Evolutionary conservation across 2,888 invertebrate species (phyloP).

Genomic region (Reticulitermes lucifugus): DNA sequence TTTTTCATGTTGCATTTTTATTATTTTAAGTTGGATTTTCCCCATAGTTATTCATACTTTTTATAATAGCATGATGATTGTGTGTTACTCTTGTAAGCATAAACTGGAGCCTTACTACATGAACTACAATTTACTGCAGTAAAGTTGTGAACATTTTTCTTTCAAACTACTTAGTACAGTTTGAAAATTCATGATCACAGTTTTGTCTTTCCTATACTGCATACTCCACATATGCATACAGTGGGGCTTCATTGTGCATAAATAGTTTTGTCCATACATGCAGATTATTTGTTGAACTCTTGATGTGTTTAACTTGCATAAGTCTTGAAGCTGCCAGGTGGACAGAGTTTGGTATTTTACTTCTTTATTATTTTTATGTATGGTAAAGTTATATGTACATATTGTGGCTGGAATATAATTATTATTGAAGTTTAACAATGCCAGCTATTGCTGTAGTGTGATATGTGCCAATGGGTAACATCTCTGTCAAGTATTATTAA

Average conservation of each 20-base stretch:
- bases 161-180: too few species aligned
- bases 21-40: slow-evolving; percentile 44
- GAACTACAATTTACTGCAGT: too few species aligned
- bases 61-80: slow-evolving; percentile 30
- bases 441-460: slow-evolving; percentile 32
- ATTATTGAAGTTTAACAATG: slow-evolving; percentile 14
- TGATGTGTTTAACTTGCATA: background rate
- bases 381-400: slow-evolving; percentile 21
- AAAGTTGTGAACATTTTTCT: too few species aligned
- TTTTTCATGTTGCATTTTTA: slow-evolving; percentile 50
- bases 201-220: too few species aligned
- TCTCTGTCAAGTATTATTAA: background rate
- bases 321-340: slow-evolving; percentile 16
- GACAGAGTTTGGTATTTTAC: slow-evolving; percentile 34
- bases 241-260: background rate
- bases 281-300: background rate
- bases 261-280: background rate
- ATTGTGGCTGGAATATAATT: slow-evolving; percentile 41
- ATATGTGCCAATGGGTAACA: slow-evolving; percentile 26
- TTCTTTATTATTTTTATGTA: background rate
- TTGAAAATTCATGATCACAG: too few species aligned
- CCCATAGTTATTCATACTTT: slow-evolving; percentile 10
- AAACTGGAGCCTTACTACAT: background rate
- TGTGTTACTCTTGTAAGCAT: background rate
- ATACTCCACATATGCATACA: background rate